Percentiles rank a stretch among this genome's conserved stretches.
Evolutionary conservation across 2,797 vertebrate genomes (phyloP).

Genomic region (Sebastolobus alascanus): DNA sequence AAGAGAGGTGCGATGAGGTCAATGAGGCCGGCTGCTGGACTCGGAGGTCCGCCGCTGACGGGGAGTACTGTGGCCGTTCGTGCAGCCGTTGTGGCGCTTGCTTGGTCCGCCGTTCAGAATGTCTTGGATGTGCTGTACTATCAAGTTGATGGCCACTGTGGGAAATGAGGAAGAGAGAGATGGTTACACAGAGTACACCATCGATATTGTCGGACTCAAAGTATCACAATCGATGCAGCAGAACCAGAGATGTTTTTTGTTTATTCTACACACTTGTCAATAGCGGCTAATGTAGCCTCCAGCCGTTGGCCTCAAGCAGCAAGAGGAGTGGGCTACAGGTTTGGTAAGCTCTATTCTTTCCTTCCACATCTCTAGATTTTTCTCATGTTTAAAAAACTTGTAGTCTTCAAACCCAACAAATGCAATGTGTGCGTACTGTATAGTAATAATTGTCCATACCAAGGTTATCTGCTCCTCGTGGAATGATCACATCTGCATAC

Average conservation of each 20-base stretch:
- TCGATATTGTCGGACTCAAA: background rate
- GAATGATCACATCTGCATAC: slow-evolving; percentile 98
- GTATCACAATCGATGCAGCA: background rate
- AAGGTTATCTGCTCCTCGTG: slow-evolving; percentile 95
- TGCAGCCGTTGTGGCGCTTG: slow-evolving; percentile 92
- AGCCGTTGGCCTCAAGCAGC: no score
- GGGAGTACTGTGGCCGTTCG: slow-evolving; percentile 88
- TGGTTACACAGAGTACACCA: background rate
- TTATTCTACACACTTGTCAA: background rate
- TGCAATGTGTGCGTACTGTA: background rate
- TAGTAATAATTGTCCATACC: slow-evolving; percentile 82
- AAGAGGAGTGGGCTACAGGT: no score
- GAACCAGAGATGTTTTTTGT: background rate
- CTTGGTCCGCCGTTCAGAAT: slow-evolving; percentile 93
- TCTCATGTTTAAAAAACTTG: background rate
- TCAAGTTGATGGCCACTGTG: slow-evolving; percentile 98
- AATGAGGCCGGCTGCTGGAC: slow-evolving; percentile 96
- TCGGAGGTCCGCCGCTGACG: slow-evolving; percentile 91
- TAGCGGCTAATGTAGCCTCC: no score
- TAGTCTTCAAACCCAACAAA: background rate
- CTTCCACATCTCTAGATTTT: background rate
- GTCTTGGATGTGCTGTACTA: slow-evolving; percentile 99
- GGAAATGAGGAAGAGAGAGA: background rate
- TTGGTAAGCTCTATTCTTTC: background rate
- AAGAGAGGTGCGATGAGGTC: slow-evolving; percentile 83